A percentile compares a stretch with the other conserved stretches of the same genome.
phyloP scores from a whole-genome alignment of 2,888 invertebrate genomes.

The Gryllus longicercus region DNA sequence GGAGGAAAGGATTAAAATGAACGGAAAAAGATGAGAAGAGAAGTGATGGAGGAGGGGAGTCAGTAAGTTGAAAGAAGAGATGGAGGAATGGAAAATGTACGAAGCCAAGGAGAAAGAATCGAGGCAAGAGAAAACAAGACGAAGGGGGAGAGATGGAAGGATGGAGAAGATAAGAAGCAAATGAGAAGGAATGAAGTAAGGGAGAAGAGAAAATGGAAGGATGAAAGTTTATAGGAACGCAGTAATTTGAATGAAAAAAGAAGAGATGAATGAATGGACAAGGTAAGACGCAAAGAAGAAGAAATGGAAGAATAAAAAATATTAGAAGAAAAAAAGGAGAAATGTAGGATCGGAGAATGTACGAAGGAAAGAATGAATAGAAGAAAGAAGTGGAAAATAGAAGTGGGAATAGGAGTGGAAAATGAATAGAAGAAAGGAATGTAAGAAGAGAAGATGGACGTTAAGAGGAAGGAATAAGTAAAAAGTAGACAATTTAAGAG shows the following conservation, averaged over 20 bases:
- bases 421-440: no score
- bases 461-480: no score
- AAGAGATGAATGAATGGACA: background rate
- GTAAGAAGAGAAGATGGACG: no score
- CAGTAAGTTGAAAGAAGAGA: background rate
- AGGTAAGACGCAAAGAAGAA: background rate
- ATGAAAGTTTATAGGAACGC: background rate
- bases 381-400: background rate
- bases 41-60: background rate
- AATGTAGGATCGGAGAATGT: background rate
- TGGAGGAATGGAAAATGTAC: background rate
- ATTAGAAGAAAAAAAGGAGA: constrained; percentile 24
- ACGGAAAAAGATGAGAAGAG: background rate
- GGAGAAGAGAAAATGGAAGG: constrained; percentile 29
- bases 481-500: no score
- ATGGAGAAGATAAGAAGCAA: constrained; percentile 26
- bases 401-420: background rate
- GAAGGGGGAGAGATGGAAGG: background rate
- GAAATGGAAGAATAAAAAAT: constrained; percentile 24
- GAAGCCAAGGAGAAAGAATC: background rate
- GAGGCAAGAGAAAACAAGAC: background rate
- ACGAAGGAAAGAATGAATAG: background rate
- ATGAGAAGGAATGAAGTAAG: constrained; percentile 29
- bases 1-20: background rate
- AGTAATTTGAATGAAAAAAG: background rate